A percentile compares a stretch with the other conserved stretches of the same genome.
These are phyloP conservation scores for cat (Felis catus) DNA, from an alignment of 2,113 vertebrate genomes.

Conservation along the genomic window F.catus_Fca126_mat1.0 CM031412.1:58070501-58071000, in stretches of 20 bases:
- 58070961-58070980: background rate
- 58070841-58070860: too few relatives aligned
- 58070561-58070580: background rate
- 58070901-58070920: too few relatives aligned
- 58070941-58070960: background rate
- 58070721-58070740: too few relatives aligned
- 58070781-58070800: too few relatives aligned
- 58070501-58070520: background rate
- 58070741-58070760: too few relatives aligned
- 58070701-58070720: too few relatives aligned
- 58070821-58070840: too few relatives aligned
- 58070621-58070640: background rate
- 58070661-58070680: background rate
- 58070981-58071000: background rate
- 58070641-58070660: background rate
- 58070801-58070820: too few relatives aligned
- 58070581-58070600: background rate
- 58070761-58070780: too few relatives aligned
- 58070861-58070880: too few relatives aligned
- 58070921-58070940: background rate
- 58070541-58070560: background rate
- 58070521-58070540: background rate
- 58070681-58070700: background rate
- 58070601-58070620: background rate
- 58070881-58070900: too few relatives aligned